These are phyloP conservation scores for Stichodactyla mertensii DNA, from an alignment of 64 coral and sea anemone species.

Conservation along the genomic window DNA sequence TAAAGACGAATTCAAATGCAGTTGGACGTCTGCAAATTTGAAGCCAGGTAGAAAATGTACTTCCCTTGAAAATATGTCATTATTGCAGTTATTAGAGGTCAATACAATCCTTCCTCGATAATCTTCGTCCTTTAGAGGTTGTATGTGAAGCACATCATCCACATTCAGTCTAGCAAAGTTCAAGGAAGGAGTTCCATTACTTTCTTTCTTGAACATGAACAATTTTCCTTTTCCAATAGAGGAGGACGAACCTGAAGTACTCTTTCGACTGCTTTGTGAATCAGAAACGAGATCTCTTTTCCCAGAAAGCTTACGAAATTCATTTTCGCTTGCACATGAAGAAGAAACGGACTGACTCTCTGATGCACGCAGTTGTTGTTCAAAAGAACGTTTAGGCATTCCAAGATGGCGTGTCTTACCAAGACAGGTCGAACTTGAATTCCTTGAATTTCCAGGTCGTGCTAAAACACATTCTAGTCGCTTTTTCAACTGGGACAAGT, in stretches of 20 bases:
- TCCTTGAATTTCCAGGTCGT: background rate
- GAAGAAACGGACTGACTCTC: background rate
- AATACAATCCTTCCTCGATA: background rate
- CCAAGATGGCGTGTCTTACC: constrained; percentile 8
- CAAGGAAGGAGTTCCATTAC: background rate
- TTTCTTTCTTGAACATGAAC: constrained; percentile 4
- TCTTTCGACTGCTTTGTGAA: background rate
- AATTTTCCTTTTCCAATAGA: background rate
- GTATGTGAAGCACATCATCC: background rate
- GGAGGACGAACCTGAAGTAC: background rate
- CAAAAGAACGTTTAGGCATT: constrained; percentile 7
- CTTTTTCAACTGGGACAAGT: background rate
- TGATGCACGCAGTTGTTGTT: background rate
- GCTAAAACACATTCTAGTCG: background rate
- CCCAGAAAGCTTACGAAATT: background rate
- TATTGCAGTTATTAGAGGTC: background rate
- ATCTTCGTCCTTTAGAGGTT: background rate
- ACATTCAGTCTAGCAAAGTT: constrained; percentile 17
- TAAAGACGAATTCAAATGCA: background rate
- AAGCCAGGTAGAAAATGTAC: constrained; percentile 1
- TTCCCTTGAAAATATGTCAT: background rate
- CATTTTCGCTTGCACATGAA: background rate
- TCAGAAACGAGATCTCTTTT: background rate
- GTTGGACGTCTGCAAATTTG: background rate
- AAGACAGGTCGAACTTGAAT: background rate